These are phyloP conservation scores for Pseudorectes ferrugineus DNA, from an alignment of 2,113 vertebrate species.

Conservation along the genomic window DNA sequence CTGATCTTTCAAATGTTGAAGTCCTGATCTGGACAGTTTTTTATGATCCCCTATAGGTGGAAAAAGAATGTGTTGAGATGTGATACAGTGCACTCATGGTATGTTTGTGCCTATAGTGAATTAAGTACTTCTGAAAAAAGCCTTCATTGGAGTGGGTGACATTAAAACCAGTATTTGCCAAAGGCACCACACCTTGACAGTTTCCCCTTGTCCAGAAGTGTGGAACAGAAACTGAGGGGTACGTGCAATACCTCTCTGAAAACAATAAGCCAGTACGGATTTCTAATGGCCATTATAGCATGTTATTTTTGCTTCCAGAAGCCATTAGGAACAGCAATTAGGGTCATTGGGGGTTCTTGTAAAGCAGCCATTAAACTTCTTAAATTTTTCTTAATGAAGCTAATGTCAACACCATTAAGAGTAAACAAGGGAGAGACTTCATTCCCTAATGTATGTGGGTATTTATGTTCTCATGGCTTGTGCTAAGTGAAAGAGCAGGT, in stretches of 20 bases:
- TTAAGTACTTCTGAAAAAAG: not conserved
- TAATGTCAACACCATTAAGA: constrained; percentile 14
- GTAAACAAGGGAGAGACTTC: not conserved
- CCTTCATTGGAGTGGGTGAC: not conserved
- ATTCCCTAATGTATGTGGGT: not conserved
- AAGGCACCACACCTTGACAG: not conserved
- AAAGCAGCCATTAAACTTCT: constrained; percentile 12
- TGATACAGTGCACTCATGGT: not conserved
- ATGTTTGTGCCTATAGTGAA: not conserved
- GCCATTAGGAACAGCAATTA: not conserved
- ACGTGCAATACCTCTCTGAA: not conserved
- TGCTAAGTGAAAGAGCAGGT: constrained; percentile 43
- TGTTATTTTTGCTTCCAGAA: not conserved
- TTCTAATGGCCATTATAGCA: not conserved
- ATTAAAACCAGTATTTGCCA: not conserved
- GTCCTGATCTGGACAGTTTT: not conserved
- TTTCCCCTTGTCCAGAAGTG: not conserved
- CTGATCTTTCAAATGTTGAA: not conserved
- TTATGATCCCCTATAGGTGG: not conserved
- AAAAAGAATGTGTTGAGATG: not conserved
- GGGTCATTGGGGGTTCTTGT: not conserved
- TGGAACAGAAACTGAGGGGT: not conserved
- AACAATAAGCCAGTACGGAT: not conserved
- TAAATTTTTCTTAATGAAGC: constrained; percentile 49
- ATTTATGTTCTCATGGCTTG: not conserved